phyloP scores from a whole-genome alignment of 2,113 vertebrate species.

The Triplophysa siluroides region DNA sequence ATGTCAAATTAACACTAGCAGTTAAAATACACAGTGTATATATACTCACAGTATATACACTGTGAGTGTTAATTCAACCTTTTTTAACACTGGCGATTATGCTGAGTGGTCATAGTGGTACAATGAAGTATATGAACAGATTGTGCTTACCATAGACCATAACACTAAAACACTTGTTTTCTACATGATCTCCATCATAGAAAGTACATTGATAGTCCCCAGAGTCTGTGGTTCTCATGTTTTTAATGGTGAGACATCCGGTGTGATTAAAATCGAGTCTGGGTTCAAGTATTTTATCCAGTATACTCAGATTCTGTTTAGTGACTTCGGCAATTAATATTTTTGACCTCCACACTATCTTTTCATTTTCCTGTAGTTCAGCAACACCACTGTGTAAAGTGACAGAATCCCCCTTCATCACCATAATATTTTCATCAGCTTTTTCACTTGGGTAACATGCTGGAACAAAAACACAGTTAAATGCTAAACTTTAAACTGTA shows the following conservation, averaged over 20 bases:
- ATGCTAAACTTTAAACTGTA: neutral
- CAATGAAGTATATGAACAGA: no score
- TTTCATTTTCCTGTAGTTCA: neutral
- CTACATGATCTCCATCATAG: accelerated
- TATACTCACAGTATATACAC: no score
- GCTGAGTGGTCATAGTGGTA: no score
- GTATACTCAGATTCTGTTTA: neutral
- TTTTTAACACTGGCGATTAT: no score
- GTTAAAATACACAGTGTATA: no score
- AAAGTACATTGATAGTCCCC: neutral
- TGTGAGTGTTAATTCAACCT: no score
- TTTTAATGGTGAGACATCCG: neutral
- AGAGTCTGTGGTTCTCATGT: neutral
- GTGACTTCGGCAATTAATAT: neutral
- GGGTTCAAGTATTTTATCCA: neutral
- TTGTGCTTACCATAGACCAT: neutral
- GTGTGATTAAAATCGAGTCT: neutral
- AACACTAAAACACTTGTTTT: neutral
- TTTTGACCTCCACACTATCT: neutral
- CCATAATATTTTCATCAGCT: neutral
- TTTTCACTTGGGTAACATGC: accelerated
- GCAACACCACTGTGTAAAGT: neutral
- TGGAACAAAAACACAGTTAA: neutral
- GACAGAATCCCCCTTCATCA: neutral
- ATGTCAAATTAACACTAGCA: no score